Evolutionary conservation across 1,140 invertebrate genomes (phyloP).

Genomic region (Leptinotarsa lineolata): DNA sequence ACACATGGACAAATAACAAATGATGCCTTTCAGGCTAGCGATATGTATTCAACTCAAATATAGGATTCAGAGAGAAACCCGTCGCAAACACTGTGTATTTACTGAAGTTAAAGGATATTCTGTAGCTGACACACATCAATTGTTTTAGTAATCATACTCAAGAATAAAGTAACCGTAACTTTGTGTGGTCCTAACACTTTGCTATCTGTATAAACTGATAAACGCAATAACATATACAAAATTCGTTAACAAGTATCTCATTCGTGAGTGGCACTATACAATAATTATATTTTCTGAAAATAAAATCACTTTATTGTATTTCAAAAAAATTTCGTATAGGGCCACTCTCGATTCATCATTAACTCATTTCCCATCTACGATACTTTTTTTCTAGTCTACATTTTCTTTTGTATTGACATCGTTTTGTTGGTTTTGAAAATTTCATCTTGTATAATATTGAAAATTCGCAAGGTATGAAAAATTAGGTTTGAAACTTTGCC

Average conservation of each 20-base stretch:
- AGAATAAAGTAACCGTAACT: neutral
- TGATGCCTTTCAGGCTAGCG: constrained; percentile 42
- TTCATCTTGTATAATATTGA: constrained; percentile 19
- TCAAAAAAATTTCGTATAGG: neutral
- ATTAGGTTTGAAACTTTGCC: neutral
- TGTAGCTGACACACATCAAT: neutral
- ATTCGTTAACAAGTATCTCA: constrained; percentile 21
- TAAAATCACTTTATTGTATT: neutral
- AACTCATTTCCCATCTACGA: neutral
- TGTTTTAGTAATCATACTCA: neutral
- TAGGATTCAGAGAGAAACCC: constrained; percentile 20
- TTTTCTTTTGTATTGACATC: constrained; percentile 44
- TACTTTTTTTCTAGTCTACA: constrained; percentile 29
- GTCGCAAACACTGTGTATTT: neutral
- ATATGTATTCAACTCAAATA: constrained; percentile 36
- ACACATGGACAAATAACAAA: constrained; percentile 40
- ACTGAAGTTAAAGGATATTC: neutral
- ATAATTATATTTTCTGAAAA: neutral
- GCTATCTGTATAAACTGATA: constrained; percentile 18
- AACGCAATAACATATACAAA: constrained; percentile 24
- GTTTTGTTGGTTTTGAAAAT: constrained; percentile 28
- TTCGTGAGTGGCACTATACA: neutral
- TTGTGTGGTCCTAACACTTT: constrained; percentile 21
- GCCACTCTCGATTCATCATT: neutral
- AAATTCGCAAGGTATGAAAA: neutral